These are phyloP conservation scores for Brachymystax lenok DNA, from an alignment of 2,797 vertebrate species.

Conservation along the genomic window DNA sequence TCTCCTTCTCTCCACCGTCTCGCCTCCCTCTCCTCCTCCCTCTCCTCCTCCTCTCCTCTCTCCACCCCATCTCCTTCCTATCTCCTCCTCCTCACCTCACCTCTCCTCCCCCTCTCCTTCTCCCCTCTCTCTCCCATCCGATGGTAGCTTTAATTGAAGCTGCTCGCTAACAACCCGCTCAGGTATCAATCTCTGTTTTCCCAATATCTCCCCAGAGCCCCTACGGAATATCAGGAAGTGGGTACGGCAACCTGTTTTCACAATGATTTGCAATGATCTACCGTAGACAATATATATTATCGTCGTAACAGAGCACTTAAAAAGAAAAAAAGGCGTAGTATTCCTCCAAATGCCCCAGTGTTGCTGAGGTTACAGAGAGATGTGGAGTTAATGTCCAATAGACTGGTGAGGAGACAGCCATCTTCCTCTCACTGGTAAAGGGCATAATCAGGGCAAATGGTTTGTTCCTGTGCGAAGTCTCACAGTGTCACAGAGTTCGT, in stretches of 20 bases:
- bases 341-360: constrained; percentile 10
- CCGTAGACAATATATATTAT: neutral
- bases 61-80: too few relatives aligned
- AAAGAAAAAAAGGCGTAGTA: neutral
- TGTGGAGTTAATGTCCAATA: neutral
- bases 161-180: constrained; percentile 56
- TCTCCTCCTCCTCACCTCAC: neutral
- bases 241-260: neutral
- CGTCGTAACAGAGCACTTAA: neutral
- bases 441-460: constrained; percentile 18
- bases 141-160: constrained; percentile 59
- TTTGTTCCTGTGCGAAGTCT: neutral
- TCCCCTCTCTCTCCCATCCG: constrained; percentile 19
- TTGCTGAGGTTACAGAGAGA: constrained; percentile 32
- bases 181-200: constrained; percentile 54
- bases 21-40: neutral
- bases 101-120: neutral
- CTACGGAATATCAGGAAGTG: constrained; percentile 23
- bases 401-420: constrained; percentile 39
- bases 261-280: neutral
- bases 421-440: constrained; percentile 22
- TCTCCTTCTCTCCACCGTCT: neutral
- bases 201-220: constrained; percentile 22
- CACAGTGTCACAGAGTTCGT: neutral
- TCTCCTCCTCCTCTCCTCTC: too few relatives aligned